Conservation (phyloP, 2,888 invertebrate genomes). For the Electrophaes corylata region DNA sequence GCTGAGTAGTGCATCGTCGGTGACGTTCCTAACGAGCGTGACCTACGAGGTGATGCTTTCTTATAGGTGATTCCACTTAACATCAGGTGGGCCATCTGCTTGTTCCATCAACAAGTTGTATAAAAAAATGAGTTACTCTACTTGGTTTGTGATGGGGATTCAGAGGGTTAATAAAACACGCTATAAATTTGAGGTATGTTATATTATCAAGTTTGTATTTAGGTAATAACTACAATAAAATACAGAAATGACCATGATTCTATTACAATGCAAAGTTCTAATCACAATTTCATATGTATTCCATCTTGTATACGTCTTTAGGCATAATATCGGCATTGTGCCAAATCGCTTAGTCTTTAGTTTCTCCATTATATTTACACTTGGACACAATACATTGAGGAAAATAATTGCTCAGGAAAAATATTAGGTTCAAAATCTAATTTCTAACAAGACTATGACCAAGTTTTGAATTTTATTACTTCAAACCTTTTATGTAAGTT, state of each 20-base stretch:
- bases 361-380: conserved; percentile 77
- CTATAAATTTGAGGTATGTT: conserved; percentile 79
- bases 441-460: neutral
- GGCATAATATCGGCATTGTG: conserved; percentile 78
- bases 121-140: neutral
- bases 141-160: neutral
- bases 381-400: conserved; percentile 44
- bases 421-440: conserved; percentile 17
- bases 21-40: too few species aligned
- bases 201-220: conserved; percentile 84
- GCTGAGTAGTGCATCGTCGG: too few species aligned
- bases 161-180: conserved; percentile 47
- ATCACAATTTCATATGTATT: conserved; percentile 83
- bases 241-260: conserved; percentile 80
- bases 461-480: neutral
- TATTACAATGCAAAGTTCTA: conserved; percentile 74
- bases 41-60: too few species aligned
- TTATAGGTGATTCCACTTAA: too few species aligned
- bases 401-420: conserved; percentile 23
- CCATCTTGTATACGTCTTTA: conserved; percentile 78
- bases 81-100: too few species aligned
- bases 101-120: too few species aligned
- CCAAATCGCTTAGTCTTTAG: conserved; percentile 76
- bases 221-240: conserved; percentile 82
- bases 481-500: too few species aligned